Base-by-base conservation (phyloP, 2,888 invertebrate species). In the Dexiosoma caninum region DNA sequence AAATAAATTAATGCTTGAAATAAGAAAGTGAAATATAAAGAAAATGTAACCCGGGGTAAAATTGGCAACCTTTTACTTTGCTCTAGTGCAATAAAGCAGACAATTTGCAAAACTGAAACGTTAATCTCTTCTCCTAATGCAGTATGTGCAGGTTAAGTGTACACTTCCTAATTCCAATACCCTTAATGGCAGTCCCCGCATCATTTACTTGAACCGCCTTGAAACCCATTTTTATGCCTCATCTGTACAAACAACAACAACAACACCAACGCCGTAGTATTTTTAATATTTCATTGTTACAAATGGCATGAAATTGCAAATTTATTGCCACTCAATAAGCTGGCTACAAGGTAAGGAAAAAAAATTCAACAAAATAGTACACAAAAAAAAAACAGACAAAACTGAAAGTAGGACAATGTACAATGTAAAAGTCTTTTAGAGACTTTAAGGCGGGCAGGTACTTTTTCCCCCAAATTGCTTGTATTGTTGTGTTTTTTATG, bases 261-360 rank as follows among this genome's bases (percentile, higher is more conserved):
- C 35, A 70, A n/a, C n/a, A n/a, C n/a, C n/a, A n/a, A n/a, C n/a
- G n/a, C n/a, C n/a, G n/a, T n/a, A n/a, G 19, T 70, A 10, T 35
- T 66, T 72, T 64, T 72, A 81, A 81, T 69, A 81, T 71, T 82
- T 72, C 76, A 71, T 74, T 72, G 76, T 78, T 76, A 72, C 69
- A 76, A 83, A 83, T 82, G 79, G 75, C 83, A 81, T 79, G 84
- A 84, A 84, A 83, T 83, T 78, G 78, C 53, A 84, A 86, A 87
- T 87, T 87, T 88, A 88, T 87, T 86, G 85, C 85, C 86, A 81
- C 64, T 76, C 60, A 76, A 76, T 80, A 67, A 67, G 46, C 55
- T 44, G 84, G 64, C 32, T 14, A 32, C 30, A 46, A 21, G 5
- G 7, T 23, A 53, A 71, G 64, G 66, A 23, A n/a, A 16, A 30